Evolutionary conservation across 2,113 vertebrate genomes (phyloP), one percentile per base, ranked within the genome.

Genomic region (Nothoprocta pentlandii): DNA sequence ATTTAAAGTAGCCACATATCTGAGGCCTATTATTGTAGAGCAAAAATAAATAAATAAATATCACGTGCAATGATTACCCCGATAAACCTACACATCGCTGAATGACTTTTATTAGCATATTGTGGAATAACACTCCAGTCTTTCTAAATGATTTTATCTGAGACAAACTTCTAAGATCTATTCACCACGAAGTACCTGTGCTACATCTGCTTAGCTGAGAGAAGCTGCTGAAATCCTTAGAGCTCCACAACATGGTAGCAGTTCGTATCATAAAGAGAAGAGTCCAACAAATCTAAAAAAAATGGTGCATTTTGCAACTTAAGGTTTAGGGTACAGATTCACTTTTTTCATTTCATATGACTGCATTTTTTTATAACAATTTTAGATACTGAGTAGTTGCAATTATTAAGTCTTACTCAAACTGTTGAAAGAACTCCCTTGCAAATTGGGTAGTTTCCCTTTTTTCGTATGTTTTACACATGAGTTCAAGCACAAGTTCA

Each of bases 231-330:
- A 68, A 87, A 17, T 70, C 51, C 32, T 89, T 32, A 56, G 34
- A 10, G 28, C 30, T 81, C 32, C 49, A 16, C 5, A 36, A 32
- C 59, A 19, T 17, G 54, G 8, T 6, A 20, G 7, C 11, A 14
- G 16, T 77, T 64, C 30, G 62, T 73, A 58, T 53, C 30, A 53
- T 7, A 28, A 54, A 85, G 16, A 6, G 79, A 58, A 47, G 21
- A n/a, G 41, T 23, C 20, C 7, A 1, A 20, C 17, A 12, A 54
- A 22, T 49, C n/a, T 34, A 19, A 36, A 51, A 34, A 34, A 69
- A 15, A 2, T 2, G 2, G 5, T 5, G 17, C 0, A 0, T 56
- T 77, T 62, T 39, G 19, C 34, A 77, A n/a, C 17, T 51, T 30
- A 78, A 62, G 13, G 17, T 61, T 69, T 11, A 6, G 6, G 39